These are phyloP conservation scores for Gallirallus australis DNA, from an alignment of 2,797 vertebrate species.

Conservation along the genomic window DNA sequence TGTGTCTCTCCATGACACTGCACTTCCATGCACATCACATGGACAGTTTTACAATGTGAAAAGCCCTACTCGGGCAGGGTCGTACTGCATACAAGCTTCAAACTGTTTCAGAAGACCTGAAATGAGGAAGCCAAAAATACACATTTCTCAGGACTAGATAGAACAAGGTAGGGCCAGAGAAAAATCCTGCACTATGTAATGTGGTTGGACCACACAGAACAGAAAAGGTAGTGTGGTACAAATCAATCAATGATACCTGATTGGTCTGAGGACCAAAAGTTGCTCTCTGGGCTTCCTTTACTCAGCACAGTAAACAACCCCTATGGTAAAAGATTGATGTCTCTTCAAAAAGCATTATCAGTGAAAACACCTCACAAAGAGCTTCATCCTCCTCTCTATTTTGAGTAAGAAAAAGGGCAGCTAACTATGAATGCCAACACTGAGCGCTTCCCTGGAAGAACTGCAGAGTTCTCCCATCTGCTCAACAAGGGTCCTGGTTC, in stretches of 20 bases:
- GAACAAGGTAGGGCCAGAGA: not conserved
- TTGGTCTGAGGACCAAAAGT: not conserved
- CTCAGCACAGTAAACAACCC: not conserved
- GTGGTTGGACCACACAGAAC: not conserved
- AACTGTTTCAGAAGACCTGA: not conserved
- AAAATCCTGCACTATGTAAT: not conserved
- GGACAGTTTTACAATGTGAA: not conserved
- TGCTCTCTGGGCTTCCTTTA: not conserved
- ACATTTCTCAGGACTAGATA: not conserved
- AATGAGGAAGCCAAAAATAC: not conserved
- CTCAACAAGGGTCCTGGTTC: not conserved
- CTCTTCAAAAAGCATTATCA: not conserved
- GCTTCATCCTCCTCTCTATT: not conserved
- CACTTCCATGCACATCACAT: rapidly evolving
- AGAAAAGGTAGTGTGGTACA: not conserved
- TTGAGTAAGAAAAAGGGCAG: not conserved
- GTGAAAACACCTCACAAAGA: not conserved
- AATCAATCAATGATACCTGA: not conserved
- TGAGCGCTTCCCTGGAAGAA: not conserved
- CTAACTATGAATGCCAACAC: not conserved
- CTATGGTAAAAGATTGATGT: not conserved
- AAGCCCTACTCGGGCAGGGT: not conserved
- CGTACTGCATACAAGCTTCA: not conserved
- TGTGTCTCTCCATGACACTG: rapidly evolving
- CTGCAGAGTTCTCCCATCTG: not conserved